A percentile compares a stretch with the other conserved stretches of the same genome.
These are phyloP conservation scores for Aproaerema taeniolella DNA, from an alignment of 2,888 invertebrate species.

Conservation along the genomic window DNA sequence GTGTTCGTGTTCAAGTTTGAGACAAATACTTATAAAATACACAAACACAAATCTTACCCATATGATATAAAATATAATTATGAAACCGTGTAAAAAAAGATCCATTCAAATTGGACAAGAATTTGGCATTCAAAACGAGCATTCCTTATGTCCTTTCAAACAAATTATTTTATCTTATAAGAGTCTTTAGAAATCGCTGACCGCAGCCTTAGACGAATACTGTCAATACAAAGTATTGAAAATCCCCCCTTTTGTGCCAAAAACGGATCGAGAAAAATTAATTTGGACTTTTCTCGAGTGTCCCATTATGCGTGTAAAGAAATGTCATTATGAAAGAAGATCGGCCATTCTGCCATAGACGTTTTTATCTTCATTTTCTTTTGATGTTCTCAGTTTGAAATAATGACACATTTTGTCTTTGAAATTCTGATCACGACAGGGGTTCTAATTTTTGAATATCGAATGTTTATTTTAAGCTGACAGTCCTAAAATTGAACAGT, in stretches of 20 bases:
- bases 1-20: no score
- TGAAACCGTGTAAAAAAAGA: no score
- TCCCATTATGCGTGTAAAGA: constrained; percentile 32
- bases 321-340: constrained; percentile 29
- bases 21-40: no score
- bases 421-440: constrained; percentile 36
- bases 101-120: no score
- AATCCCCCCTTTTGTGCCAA: constrained; percentile 52
- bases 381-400: constrained; percentile 53
- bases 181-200: no score
- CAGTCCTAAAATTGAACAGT: no score
- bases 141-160: no score
- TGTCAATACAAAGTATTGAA: constrained; percentile 45
- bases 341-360: constrained; percentile 46
- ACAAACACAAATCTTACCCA: no score
- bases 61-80: no score
- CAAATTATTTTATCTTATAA: no score
- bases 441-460: not conserved
- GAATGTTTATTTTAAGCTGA: not conserved
- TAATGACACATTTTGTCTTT: constrained; percentile 63
- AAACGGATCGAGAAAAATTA: constrained; percentile 63
- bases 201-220: no score
- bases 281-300: constrained; percentile 53
- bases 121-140: no score
- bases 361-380: constrained; percentile 35